Percentiles rank a stretch among this genome's conserved stretches.
Evolutionary conservation across 2,888 invertebrate genomes (phyloP).

Genomic region (Glaucopsyche alexis): DNA sequence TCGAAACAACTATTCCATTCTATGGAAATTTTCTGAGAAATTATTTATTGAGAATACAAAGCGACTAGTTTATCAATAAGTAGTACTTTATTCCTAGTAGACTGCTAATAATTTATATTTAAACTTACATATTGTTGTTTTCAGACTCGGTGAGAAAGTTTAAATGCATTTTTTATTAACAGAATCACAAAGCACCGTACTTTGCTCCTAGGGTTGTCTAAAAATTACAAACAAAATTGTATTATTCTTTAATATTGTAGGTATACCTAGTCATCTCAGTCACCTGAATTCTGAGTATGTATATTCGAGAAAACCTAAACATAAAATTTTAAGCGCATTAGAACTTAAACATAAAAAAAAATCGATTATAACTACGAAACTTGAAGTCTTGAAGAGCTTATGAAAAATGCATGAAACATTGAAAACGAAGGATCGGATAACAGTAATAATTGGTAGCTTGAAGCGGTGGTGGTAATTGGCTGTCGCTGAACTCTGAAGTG

Average conservation of each 20-base stretch:
- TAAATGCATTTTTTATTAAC: background rate
- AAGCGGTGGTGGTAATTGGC: constrained; percentile 15
- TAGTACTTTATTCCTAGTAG: constrained; percentile 18
- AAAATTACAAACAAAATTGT: background rate
- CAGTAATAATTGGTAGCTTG: constrained; percentile 14
- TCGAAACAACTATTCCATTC: constrained; percentile 27
- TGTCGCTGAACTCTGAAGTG: constrained; percentile 25
- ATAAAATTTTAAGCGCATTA: too few relatives aligned
- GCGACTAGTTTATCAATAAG: constrained; percentile 22
- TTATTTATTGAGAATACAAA: constrained; percentile 28
- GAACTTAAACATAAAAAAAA: background rate
- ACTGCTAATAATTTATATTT: constrained; percentile 12
- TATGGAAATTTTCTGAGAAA: constrained; percentile 26
- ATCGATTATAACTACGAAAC: background rate
- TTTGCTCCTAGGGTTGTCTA: background rate
- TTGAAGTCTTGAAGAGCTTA: background rate
- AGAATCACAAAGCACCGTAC: background rate
- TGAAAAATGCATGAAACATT: constrained; percentile 17
- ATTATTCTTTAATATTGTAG: too few relatives aligned
- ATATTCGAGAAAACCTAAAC: too few relatives aligned
- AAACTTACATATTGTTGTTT: constrained; percentile 19
- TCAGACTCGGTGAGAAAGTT: constrained; percentile 1
- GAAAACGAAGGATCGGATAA: constrained; percentile 4
- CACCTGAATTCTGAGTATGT: too few relatives aligned
- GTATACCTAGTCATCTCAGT: too few relatives aligned